A percentile compares a stretch with the other conserved stretches of the same genome.
Conservation (phyloP, 2,888 invertebrate genomes). For the Xestia rhomboidea region DNA sequence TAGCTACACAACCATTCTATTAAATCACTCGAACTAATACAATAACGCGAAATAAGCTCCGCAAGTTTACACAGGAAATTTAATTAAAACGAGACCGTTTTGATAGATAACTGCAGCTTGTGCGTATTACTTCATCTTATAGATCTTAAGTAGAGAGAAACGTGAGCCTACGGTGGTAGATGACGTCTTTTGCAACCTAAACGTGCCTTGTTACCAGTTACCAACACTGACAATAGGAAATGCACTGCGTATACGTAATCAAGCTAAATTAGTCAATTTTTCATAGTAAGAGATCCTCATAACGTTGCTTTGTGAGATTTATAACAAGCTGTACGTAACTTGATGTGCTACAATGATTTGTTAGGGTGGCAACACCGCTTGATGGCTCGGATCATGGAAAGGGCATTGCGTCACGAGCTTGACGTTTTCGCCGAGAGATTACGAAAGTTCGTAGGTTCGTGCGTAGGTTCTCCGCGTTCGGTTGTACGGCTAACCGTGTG, state of each 20-base stretch:
- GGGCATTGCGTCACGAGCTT: slow-evolving; percentile 67
- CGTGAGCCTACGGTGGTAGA: slow-evolving; percentile 10
- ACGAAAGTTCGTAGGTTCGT: slow-evolving; percentile 72
- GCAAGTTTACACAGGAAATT: slow-evolving; percentile 28
- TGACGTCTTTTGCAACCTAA: slow-evolving; percentile 36
- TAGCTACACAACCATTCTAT: slow-evolving; percentile 41
- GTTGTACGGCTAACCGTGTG: slow-evolving; percentile 64
- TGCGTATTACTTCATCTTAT: slow-evolving; percentile 32
- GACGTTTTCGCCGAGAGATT: slow-evolving; percentile 69
- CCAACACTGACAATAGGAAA: slow-evolving; percentile 48
- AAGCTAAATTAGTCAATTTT: slow-evolving; percentile 53
- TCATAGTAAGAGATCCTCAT: slow-evolving; percentile 39
- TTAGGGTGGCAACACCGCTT: slow-evolving; percentile 39
- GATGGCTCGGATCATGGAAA: slow-evolving; percentile 46
- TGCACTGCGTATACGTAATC: slow-evolving; percentile 39
- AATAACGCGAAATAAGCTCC: slow-evolving; percentile 45
- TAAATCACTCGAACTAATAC: slow-evolving; percentile 56
- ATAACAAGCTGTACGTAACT: slow-evolving; percentile 40
- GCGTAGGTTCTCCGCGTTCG: slow-evolving; percentile 40
- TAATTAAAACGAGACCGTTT: slow-evolving; percentile 50
- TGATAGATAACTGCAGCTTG: slow-evolving; percentile 20
- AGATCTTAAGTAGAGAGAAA: slow-evolving; percentile 28
- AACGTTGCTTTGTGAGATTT: slow-evolving; percentile 25
- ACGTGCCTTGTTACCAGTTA: slow-evolving; percentile 22
- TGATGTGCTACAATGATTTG: slow-evolving; percentile 29